Base-by-base conservation (phyloP, 2,113 vertebrate genomes). In the Callorhinus ursinus region DNA sequence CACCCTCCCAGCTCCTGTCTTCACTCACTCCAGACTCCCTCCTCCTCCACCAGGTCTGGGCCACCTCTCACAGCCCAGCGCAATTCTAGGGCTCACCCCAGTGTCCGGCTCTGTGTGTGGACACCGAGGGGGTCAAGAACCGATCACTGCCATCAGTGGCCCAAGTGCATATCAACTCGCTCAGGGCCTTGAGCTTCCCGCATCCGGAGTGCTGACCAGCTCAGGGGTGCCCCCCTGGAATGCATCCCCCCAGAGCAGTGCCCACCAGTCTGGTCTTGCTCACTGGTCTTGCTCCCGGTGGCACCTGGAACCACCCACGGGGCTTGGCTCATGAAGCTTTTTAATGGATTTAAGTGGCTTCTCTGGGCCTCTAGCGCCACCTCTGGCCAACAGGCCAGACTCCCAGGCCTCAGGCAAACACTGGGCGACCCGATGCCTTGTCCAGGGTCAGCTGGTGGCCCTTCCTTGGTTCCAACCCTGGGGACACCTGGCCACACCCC, bases 161-260 rank as follows among this genome's bases (percentile, higher is more conserved):
- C 57, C 24, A 4, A 0, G 14, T 16, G 22, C 3, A 1, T 9
- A 71, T 24, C 2, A 33, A 36, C 22, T n/a, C 2, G 11, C 59
- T 42, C 6, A 7, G 1, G 22, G 22, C 65, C 24, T 28, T 1
- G 18, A 10, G 39, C 67, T 42, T 63, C 55, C 67, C 13, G 4
- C 67, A 19, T 15, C 14, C 26, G 49, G 21, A 12, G 51, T 13
- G n/a, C 61, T 2, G 12, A 49, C 36, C 22, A 14, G 46, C 59
- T 51, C 4, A 5, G 13, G 9, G 10, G 9, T 3, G 14, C 65
- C 77, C 42, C 22, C 16, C 16, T 8, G 4, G 33, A 61, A 5
- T 0, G 8, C 1, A 10, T 36, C 19, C 28, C 49, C 49, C 28
- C 6, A 1, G 49, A 21, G 18, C 36, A 36, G 84, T 65, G 39